Base-by-base conservation (phyloP, 2,888 invertebrate species). In the Ditula angustiorana region DNA sequence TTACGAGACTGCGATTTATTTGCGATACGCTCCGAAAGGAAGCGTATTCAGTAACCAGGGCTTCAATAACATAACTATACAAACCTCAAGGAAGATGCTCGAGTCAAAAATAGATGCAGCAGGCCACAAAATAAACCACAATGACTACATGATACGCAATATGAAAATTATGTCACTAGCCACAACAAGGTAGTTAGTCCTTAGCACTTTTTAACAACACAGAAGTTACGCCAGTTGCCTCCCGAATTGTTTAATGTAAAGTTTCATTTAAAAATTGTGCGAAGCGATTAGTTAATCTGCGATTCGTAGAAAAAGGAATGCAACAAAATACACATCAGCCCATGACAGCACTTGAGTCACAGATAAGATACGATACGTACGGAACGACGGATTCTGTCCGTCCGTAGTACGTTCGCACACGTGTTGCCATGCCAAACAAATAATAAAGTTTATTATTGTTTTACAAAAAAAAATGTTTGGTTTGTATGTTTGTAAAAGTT, bases 111-210 rank as follows among this genome's bases (percentile, higher is more conserved):
- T 90, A 90, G 90, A 87, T 74, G 75, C 79, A 74, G 69, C 75
- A 83, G 64, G 74, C 80, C 85, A 80, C 85, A 88, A 88, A 87
- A 88, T 85, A 88, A 86, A 87, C 82, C 85, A 90, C 85, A 87
- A 84, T 74, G 71, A 83, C 86, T 89, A 90, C 88, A 91, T 89
- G 85, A 88, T 90, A 88, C 88, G 85, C 83, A 84, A 69, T 82
- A 74, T 69, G 68, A 72, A 69, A 81, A 83, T 82, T 83, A 82
- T 82, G 82, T 86, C 83, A 82, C 74, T 62, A 73, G 68, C 69
- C 74, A 75, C 77, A 71, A 67, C 71, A 79, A 74, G 71, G 74
- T 75, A 56, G 70, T 37, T 65, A 59, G 41, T 72, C 69, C 41
- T 64, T 60, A 57, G 57, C 68, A 77, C 74, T 78, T 72, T 67